These are phyloP conservation scores for Syngnathus typhle DNA, from an alignment of 2,113 vertebrate genomes.

Conservation along the genomic window DNA sequence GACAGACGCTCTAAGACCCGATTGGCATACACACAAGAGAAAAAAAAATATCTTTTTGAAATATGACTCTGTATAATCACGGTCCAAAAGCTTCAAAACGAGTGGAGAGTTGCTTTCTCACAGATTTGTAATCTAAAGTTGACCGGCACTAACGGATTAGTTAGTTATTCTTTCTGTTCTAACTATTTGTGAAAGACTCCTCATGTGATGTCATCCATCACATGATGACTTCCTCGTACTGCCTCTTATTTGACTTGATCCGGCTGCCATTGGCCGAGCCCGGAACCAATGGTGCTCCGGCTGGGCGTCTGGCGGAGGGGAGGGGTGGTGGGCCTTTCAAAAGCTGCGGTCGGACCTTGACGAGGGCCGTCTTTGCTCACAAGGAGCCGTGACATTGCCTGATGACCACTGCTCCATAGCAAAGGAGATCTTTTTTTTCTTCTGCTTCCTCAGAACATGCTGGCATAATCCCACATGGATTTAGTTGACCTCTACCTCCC, in stretches of 20 bases:
- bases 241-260: conserved; percentile 40
- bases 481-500: conserved; percentile 69
- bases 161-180: background rate
- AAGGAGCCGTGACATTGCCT: conserved; percentile 22
- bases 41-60: background rate
- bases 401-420: no score
- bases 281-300: conserved; percentile 35
- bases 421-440: background rate
- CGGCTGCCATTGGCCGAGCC: conserved; percentile 48
- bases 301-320: conserved; percentile 12
- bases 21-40: background rate
- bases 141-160: background rate
- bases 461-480: conserved; percentile 61
- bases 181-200: background rate
- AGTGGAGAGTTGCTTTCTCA: no score
- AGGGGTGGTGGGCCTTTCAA: conserved; percentile 51
- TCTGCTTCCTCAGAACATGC: conserved; percentile 38
- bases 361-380: conserved; percentile 36
- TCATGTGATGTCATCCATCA: background rate
- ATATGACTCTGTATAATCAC: background rate
- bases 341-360: conserved; percentile 40
- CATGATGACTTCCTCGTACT: background rate
- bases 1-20: background rate
- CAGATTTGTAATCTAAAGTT: no score
- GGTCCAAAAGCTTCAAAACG: background rate